Evolutionary conservation across 2,888 invertebrate species (phyloP), one percentile per base, ranked within the genome.

Genomic region (Eilema caniola): DNA sequence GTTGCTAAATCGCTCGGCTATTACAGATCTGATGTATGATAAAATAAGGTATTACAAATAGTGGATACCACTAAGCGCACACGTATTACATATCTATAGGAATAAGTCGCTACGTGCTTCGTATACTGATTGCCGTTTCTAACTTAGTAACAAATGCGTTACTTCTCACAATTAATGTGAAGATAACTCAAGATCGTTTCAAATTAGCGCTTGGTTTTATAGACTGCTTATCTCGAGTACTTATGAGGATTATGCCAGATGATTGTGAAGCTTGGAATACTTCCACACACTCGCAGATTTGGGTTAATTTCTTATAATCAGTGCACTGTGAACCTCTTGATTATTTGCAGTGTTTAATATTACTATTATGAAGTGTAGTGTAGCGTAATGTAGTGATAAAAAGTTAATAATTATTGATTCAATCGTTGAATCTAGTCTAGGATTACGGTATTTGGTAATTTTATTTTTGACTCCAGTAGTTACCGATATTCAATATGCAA

Each of bases 131-230:
- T 11, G 63, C 24, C 14, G 8, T 37, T 23, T 23, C 23, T 11
- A 37, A 24, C 31, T 53, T 53, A 7, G 25, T 25, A 37, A 66
- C 59, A 56, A 65, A 24, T 59, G 23, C 24, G 37, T 37, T 59
- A 59, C 57, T 56, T 24, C 31, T 12, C 24, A 10, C 20, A 67
- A 67, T 67, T 47, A 47, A 67, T 41, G 28, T 31, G 12, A 66
- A 60, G 60, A 60, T 67, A 60, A 41, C 47, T 61, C 47, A 60
- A 47, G 25, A 61, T 61, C 28, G 67, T 67, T 61, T 47, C 61
- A 67, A 67, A 67, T 67, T 67, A 61, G 41, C 60, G 47, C 41
- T 66, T 61, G n/a, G 60, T 61, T 67, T 61, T 67, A 67, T 67
- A 61, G 47, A 67, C 60, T 67, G 41, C 47, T 66, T 66, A 60